These are phyloP conservation scores for Tenthredo distinguenda DNA, from an alignment of 2,888 invertebrate species.

Conservation along the genomic window DNA sequence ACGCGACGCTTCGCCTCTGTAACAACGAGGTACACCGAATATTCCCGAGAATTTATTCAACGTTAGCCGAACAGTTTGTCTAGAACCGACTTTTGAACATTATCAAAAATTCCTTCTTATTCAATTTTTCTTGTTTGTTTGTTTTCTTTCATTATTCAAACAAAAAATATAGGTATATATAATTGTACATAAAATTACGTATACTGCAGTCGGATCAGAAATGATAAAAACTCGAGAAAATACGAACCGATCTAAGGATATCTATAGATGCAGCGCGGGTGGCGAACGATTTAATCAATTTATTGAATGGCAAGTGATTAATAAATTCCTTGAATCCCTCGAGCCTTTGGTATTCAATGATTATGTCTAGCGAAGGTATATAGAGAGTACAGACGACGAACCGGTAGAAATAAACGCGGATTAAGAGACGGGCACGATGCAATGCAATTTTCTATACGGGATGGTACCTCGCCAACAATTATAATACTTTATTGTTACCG, in stretches of 20 bases:
- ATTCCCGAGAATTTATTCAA: not conserved
- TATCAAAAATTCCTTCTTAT: not conserved
- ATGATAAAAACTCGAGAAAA: not conserved
- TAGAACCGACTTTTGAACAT: not conserved
- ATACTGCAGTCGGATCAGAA: not conserved
- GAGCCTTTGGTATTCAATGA: conserved; percentile 21
- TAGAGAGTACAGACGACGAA: not conserved
- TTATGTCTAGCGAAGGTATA: not conserved
- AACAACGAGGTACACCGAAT: not conserved
- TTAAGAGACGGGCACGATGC: not conserved
- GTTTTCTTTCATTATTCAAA: not conserved
- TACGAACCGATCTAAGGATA: not conserved
- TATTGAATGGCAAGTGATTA: conserved; percentile 28
- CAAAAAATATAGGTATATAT: not conserved
- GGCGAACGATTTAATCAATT: conserved; percentile 8
- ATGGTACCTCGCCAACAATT: not conserved
- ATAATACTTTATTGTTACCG: conserved; percentile 7
- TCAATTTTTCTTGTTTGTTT: not conserved
- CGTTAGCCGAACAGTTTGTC: not conserved
- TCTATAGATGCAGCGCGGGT: not conserved
- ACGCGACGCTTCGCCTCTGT: not conserved
- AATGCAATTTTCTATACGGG: conserved; percentile 13
- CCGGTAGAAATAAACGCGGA: not conserved
- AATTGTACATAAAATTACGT: not conserved
- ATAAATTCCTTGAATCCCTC: conserved; percentile 38